These are phyloP conservation scores for Astyanax mexicanus DNA, from an alignment of 2,797 vertebrate species.

Conservation along the genomic window DNA sequence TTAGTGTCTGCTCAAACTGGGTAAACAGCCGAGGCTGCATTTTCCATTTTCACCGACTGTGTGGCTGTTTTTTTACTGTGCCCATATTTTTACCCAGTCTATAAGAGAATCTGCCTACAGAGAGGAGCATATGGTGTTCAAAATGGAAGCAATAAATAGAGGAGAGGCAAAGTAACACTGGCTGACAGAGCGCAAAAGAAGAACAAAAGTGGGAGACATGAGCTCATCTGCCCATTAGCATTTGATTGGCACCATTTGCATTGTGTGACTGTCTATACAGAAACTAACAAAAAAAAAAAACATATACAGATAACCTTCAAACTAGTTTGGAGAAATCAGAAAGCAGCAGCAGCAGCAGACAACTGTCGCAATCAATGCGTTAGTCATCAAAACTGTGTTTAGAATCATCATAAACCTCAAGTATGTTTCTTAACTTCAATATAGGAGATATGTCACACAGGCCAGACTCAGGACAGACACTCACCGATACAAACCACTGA, in stretches of 20 bases:
- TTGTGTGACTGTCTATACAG: not conserved
- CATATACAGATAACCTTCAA: too few relatives aligned
- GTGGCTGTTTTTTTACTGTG: slow-evolving; percentile 13
- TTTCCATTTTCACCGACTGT: not conserved
- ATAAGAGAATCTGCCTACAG: not conserved
- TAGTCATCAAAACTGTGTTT: too few relatives aligned
- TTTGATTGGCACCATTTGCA: slow-evolving; percentile 23
- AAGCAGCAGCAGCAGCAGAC: too few relatives aligned
- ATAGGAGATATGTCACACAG: too few relatives aligned
- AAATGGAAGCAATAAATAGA: slow-evolving; percentile 15
- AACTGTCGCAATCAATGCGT: too few relatives aligned
- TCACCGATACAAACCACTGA: too few relatives aligned
- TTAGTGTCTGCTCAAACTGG: not conserved
- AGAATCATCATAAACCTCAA: too few relatives aligned
- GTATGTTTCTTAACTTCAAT: too few relatives aligned
- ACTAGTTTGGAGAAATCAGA: too few relatives aligned
- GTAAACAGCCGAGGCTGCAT: not conserved
- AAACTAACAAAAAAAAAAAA: not conserved
- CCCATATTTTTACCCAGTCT: slow-evolving; percentile 2
- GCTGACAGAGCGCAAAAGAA: not conserved
- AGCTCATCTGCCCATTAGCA: slow-evolving; percentile 5
- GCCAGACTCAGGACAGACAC: too few relatives aligned
- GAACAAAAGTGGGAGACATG: not conserved
- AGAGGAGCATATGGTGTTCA: slow-evolving; percentile 12
- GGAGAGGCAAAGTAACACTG: not conserved